Conservation (phyloP, 2,113 vertebrate species). For the Serinus canaria region DNA sequence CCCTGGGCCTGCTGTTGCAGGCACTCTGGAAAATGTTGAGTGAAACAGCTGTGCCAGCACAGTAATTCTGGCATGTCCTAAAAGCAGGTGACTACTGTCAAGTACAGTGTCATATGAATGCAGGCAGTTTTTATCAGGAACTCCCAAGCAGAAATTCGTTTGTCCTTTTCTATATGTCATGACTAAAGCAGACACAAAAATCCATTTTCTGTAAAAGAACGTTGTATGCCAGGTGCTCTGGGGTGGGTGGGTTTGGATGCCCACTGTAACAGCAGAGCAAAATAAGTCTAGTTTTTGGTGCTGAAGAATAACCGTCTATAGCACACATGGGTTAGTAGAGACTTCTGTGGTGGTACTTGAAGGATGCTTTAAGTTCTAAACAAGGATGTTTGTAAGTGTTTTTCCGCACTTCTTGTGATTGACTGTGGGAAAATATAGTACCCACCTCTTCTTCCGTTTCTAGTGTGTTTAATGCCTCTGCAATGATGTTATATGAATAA, state of each 20-base stretch:
- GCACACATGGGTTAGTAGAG: neutral
- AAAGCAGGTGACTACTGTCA: neutral
- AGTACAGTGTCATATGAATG: neutral
- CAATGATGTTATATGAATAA: neutral
- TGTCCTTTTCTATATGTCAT: neutral
- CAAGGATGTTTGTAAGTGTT: neutral
- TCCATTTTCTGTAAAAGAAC: neutral
- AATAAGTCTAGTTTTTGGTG: neutral
- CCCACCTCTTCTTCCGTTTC: neutral
- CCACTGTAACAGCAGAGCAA: neutral
- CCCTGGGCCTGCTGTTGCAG: neutral
- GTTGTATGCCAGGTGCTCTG: neutral
- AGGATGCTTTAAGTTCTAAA: neutral
- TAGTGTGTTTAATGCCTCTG: neutral
- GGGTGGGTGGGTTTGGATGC: neutral
- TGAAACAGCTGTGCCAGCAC: neutral
- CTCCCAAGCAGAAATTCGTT: neutral
- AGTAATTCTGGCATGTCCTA: neutral
- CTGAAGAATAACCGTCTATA: neutral
- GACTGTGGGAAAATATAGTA: neutral
- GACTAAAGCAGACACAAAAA: neutral
- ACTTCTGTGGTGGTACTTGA: neutral
- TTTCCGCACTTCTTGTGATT: neutral
- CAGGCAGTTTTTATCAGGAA: neutral
- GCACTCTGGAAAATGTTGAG: constrained; percentile 5